A percentile compares a stretch with the other conserved stretches of the same genome.
Conservation (phyloP, 2,113 vertebrate species). For the Elaphurus davidianus region DNA sequence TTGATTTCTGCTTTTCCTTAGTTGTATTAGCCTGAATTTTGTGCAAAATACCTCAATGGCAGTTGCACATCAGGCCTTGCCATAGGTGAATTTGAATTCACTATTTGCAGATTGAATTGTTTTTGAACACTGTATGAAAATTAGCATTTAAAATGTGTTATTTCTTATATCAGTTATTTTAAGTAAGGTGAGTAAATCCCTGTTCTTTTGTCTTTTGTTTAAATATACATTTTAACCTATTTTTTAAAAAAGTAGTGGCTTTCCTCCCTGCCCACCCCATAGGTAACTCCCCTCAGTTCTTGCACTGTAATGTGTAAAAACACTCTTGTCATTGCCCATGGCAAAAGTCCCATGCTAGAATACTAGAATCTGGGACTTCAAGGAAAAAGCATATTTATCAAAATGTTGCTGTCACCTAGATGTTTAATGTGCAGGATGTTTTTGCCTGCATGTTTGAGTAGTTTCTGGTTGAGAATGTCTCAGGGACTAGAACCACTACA, state of each 20-base stretch:
- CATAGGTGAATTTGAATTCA: background rate
- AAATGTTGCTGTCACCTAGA: background rate
- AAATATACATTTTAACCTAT: background rate
- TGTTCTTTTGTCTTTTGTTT: conserved; percentile 28
- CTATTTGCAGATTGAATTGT: conserved; percentile 1
- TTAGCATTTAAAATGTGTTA: background rate
- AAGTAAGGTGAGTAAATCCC: background rate
- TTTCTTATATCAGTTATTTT: conserved; percentile 3
- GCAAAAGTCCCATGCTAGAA: background rate
- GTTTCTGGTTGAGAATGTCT: background rate
- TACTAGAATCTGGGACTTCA: background rate
- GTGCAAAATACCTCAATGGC: background rate
- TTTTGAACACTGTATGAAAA: conserved; percentile 5
- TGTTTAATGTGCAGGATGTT: background rate
- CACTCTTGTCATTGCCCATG: background rate
- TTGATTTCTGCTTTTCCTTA: background rate
- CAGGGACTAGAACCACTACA: background rate
- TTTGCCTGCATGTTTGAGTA: background rate
- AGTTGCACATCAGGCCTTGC: background rate
- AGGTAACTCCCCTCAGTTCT: background rate
- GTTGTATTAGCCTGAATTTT: background rate
- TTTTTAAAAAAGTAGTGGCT: background rate
- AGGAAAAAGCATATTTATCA: background rate
- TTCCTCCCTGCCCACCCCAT: background rate
- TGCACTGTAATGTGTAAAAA: background rate